These are phyloP conservation scores for Petrolisthes manimaculis DNA, from an alignment of 2,888 invertebrate species.

Conservation along the genomic window DNA sequence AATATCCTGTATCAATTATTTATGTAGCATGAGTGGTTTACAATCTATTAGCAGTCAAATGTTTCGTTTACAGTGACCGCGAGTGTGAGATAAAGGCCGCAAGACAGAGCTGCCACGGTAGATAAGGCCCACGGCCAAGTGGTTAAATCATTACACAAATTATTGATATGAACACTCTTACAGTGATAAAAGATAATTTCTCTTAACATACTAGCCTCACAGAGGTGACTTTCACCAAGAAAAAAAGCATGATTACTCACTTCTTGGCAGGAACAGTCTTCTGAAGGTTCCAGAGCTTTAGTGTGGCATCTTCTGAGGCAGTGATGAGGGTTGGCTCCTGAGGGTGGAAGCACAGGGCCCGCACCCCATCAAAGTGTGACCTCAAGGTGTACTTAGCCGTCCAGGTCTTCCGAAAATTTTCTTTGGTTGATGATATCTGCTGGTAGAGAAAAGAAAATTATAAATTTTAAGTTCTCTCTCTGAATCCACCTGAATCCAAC, in stretches of 20 bases:
- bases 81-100: too few relatives aligned
- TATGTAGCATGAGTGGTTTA: too few relatives aligned
- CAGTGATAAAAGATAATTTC: background rate
- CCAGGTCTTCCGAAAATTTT: constrained; percentile 93
- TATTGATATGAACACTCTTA: constrained; percentile 12
- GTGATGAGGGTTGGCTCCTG: constrained; percentile 96
- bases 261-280: constrained; percentile 98
- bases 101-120: too few relatives aligned
- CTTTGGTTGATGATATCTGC: constrained; percentile 82
- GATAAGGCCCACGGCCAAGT: too few relatives aligned
- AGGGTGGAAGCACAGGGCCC: constrained; percentile 93
- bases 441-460: constrained; percentile 48
- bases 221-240: background rate
- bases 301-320: constrained; percentile 97
- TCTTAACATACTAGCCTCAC: background rate
- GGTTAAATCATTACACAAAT: background rate
- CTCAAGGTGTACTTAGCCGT: constrained; percentile 96
- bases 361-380: constrained; percentile 93
- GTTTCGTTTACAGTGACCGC: too few relatives aligned
- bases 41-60: too few relatives aligned
- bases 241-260: constrained; percentile 67
- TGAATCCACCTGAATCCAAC: too few relatives aligned
- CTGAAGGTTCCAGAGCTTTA: constrained; percentile 99
- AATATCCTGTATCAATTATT: too few relatives aligned
- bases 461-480: too few relatives aligned